A percentile compares a stretch with the other conserved stretches of the same genome.
Conservation (phyloP, 2,888 invertebrate species). For the Pterobdella sp. region DNA sequence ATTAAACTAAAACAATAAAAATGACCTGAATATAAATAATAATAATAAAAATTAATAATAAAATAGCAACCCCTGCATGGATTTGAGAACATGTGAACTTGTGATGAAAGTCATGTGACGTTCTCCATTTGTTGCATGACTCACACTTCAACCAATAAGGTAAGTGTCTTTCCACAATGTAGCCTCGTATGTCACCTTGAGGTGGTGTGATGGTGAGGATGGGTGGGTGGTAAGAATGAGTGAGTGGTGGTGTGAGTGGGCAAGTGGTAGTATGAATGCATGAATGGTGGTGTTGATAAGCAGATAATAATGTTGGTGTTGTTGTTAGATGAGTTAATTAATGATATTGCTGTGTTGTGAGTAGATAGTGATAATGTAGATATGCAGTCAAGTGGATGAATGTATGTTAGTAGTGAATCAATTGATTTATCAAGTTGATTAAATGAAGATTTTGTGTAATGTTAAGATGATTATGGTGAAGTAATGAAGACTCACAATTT, state of each 20-base stretch:
- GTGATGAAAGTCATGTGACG: constrained; percentile 42
- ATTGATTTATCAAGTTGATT: too few species aligned
- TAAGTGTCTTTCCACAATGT: constrained; percentile 46
- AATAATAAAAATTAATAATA: background rate
- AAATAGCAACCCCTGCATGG: background rate
- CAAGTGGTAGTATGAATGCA: constrained; percentile 45
- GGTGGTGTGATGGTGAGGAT: too few species aligned
- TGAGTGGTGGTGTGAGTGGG: too few species aligned
- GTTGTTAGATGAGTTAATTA: constrained; percentile 35
- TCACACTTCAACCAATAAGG: constrained; percentile 52
- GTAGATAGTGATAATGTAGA: too few species aligned
- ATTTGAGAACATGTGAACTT: constrained; percentile 42
- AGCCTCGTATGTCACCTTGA: too few species aligned
- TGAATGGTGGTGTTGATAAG: constrained; percentile 42
- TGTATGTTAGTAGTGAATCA: too few species aligned
- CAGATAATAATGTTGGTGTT: background rate
- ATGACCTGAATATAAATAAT: background rate
- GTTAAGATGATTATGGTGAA: too few species aligned
- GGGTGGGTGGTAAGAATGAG: too few species aligned
- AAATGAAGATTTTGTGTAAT: too few species aligned
- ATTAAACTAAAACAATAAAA: too few species aligned
- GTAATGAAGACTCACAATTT: too few species aligned
- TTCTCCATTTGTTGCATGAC: constrained; percentile 50
- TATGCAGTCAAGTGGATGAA: too few species aligned
- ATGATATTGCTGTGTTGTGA: constrained; percentile 42